These are phyloP conservation scores for Mythimna vitellina DNA, from an alignment of 2,888 invertebrate genomes.

Conservation along the genomic window DNA sequence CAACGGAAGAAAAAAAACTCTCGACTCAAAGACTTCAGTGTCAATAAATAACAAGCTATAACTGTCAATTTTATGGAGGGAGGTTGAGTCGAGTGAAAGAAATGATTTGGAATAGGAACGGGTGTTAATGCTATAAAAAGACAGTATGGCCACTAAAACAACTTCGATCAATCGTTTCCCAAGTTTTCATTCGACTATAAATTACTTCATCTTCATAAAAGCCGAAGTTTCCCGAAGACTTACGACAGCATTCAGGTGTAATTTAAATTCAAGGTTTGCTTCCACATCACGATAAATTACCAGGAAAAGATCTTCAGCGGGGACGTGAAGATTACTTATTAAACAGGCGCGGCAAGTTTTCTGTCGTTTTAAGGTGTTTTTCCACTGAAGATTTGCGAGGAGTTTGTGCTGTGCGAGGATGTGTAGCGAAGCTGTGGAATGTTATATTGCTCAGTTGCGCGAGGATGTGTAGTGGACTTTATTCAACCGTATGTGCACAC, in stretches of 20 bases:
- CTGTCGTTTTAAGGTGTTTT: slow-evolving; percentile 55
- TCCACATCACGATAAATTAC: slow-evolving; percentile 67
- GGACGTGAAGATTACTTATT: slow-evolving; percentile 74
- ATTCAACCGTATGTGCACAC: not conserved
- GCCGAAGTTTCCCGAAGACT: slow-evolving; percentile 26
- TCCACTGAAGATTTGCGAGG: not conserved
- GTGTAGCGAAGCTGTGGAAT: not conserved
- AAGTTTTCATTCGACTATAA: slow-evolving; percentile 16
- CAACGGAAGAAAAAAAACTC: not conserved
- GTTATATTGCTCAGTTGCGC: not conserved
- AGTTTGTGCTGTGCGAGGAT: not conserved
- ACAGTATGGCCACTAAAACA: slow-evolving; percentile 7
- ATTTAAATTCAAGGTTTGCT: slow-evolving; percentile 66
- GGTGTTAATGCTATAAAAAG: not conserved
- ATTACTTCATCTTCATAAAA: slow-evolving; percentile 48
- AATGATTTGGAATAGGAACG: not conserved
- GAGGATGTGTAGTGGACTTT: not conserved
- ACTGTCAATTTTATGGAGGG: not conserved
- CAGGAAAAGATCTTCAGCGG: slow-evolving; percentile 58
- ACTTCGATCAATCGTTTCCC: slow-evolving; percentile 17
- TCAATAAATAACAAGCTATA: no score
- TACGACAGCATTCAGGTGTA: slow-evolving; percentile 55
- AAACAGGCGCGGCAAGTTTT: slow-evolving; percentile 67
- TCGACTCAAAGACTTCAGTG: no score
- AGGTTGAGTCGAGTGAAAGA: not conserved